phyloP scores from a whole-genome alignment of 1,140 invertebrate genomes.

The silkworm (Bombyx mori) region DNA sequence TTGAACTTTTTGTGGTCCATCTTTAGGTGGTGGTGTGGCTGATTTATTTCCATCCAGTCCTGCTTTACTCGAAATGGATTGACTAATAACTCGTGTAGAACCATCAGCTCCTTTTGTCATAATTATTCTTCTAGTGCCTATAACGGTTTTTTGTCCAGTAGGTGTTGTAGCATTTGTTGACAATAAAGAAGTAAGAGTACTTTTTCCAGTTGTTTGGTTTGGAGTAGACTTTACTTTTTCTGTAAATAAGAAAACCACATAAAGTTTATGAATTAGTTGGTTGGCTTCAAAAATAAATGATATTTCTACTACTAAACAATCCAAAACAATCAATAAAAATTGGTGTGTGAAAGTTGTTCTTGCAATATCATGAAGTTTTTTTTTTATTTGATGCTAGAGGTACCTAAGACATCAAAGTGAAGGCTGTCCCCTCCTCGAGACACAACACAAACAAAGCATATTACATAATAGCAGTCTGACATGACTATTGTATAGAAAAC shows the following conservation, averaged over 20 bases:
- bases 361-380: too few relatives aligned
- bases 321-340: too few relatives aligned
- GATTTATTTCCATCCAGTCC: constrained; percentile 34
- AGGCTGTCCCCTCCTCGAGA: too few relatives aligned
- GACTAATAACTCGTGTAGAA: constrained; percentile 80
- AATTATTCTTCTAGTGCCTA: constrained; percentile 80
- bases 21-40: constrained; percentile 47
- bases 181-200: constrained; percentile 78
- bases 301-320: too few relatives aligned
- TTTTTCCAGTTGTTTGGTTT: constrained; percentile 74
- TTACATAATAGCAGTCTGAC: too few relatives aligned
- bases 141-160: constrained; percentile 76
- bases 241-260: constrained; percentile 23
- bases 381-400: too few relatives aligned
- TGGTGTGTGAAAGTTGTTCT: too few relatives aligned
- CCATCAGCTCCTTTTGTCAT: constrained; percentile 88
- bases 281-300: too few relatives aligned
- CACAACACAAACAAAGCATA: too few relatives aligned
- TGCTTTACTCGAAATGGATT: constrained; percentile 46
- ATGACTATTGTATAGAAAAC: too few relatives aligned
- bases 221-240: constrained; percentile 54
- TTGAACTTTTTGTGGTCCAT: constrained; percentile 86
- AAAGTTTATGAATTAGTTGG: too few relatives aligned
- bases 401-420: too few relatives aligned
- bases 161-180: constrained; percentile 71